A percentile compares a stretch with the other conserved stretches of the same genome.
Evolutionary conservation across 2,888 invertebrate species (phyloP).

Genomic region (Nephrotoma appendiculata): DNA sequence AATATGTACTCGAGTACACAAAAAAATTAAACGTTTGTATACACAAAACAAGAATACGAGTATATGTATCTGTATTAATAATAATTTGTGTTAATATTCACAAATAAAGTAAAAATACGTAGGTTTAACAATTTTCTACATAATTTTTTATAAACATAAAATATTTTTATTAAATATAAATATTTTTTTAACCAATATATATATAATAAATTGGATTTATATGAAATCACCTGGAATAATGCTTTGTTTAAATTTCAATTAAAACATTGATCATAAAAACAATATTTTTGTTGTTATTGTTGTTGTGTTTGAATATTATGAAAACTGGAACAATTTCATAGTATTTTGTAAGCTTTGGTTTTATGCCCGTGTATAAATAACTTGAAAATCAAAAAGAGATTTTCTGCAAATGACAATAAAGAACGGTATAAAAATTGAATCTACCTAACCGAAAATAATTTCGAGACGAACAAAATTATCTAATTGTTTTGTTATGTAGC

Average conservation of each 20-base stretch:
- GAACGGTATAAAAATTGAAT: not conserved
- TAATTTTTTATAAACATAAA: not conserved
- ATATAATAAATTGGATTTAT: conserved; percentile 2
- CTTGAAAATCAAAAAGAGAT: not conserved
- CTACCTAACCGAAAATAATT: no score
- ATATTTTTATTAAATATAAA: not conserved
- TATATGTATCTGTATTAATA: not conserved
- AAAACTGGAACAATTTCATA: not conserved
- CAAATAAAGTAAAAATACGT: not conserved
- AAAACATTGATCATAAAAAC: not conserved
- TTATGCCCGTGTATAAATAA: not conserved
- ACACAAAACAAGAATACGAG: not conserved
- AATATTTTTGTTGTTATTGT: not conserved
- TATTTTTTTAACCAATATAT: not conserved
- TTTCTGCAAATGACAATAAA: not conserved
- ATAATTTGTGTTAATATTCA: not conserved
- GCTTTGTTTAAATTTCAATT: conserved; percentile 2
- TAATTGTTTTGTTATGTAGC: no score
- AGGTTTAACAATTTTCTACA: not conserved
- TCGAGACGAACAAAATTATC: no score
- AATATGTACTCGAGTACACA: not conserved
- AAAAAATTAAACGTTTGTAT: not conserved
- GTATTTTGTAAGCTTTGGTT: not conserved
- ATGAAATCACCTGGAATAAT: conserved; percentile 6
- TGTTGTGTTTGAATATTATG: not conserved